Percentiles rank a stretch among this genome's conserved stretches.
phyloP scores from a whole-genome alignment of 2,113 vertebrate species.

The Chloropsis cyanopogon region DNA sequence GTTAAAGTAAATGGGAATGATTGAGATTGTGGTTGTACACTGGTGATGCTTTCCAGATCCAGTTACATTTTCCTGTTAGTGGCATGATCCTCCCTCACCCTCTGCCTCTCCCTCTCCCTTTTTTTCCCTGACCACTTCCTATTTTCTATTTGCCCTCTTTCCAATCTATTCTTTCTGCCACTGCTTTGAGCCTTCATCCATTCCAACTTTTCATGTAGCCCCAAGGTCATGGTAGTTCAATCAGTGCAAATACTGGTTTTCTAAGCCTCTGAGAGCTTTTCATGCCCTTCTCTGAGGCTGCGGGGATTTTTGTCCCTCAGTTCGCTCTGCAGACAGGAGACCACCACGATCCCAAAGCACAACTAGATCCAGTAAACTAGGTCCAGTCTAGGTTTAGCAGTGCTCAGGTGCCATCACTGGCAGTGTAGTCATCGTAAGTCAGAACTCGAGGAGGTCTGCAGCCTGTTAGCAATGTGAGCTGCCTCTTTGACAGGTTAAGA shows the following conservation, averaged over 20 bases:
- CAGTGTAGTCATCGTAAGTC: not conserved
- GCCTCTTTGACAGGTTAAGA: not conserved
- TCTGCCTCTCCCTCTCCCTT: not conserved
- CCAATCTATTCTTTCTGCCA: not conserved
- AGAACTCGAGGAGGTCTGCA: not conserved
- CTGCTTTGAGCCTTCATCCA: not conserved
- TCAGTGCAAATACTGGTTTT: not conserved
- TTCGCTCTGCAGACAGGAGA: not conserved
- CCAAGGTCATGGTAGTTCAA: not conserved
- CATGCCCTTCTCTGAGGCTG: not conserved
- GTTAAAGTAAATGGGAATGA: not conserved
- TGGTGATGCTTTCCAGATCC: not conserved
- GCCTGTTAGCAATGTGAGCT: not conserved
- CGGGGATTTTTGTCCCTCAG: accelerated
- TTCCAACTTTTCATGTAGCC: not conserved
- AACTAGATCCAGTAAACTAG: not conserved
- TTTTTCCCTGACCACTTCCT: not conserved
- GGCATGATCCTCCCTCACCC: not conserved
- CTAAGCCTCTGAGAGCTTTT: not conserved
- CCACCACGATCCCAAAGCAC: not conserved
- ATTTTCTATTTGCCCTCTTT: not conserved
- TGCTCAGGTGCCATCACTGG: not conserved
- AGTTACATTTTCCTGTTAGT: not conserved
- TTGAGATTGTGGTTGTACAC: not conserved
- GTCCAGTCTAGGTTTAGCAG: not conserved